A percentile compares a stretch with the other conserved stretches of the same genome.
Conservation (phyloP, 2,797 vertebrate species). For the Garrulus glandarius region DNA sequence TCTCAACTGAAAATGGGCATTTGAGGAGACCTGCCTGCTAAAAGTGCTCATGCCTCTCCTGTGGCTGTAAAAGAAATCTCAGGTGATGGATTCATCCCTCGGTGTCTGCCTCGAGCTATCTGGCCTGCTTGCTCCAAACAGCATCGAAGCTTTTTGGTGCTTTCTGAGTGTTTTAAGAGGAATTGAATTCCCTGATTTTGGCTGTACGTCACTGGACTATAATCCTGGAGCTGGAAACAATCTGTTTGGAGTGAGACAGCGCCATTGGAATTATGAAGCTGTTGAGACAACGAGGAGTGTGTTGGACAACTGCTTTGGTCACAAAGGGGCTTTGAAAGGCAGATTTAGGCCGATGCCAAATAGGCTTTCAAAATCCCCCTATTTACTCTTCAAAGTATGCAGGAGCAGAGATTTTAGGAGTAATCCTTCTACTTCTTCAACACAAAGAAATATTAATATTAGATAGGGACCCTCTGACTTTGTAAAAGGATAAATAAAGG, state of each 20-base stretch:
- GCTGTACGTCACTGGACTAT: background rate
- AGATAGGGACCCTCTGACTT: background rate
- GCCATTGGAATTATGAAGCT: background rate
- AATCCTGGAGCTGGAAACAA: conserved; percentile 12
- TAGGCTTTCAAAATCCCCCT: conserved; percentile 33
- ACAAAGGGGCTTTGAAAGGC: conserved; percentile 40
- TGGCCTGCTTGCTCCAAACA: background rate
- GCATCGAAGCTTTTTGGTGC: background rate
- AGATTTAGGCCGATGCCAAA: conserved; percentile 35
- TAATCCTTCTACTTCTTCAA: conserved; percentile 12
- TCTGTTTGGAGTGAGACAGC: background rate
- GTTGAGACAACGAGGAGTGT: conserved; percentile 7
- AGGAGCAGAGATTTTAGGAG: conserved; percentile 7
- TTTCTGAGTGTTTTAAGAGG: background rate
- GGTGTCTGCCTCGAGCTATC: background rate
- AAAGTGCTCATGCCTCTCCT: background rate
- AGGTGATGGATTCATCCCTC: conserved; percentile 8
- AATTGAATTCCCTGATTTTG: background rate
- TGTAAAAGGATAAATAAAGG: background rate
- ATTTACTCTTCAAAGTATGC: conserved; percentile 6
- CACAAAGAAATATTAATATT: background rate
- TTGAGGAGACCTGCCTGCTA: background rate
- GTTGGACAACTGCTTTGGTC: conserved; percentile 31
- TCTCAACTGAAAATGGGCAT: background rate
- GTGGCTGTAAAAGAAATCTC: conserved; percentile 7